Evolutionary conservation across 2,797 vertebrate genomes (phyloP).

Genomic region (Gallinago solitaria): DNA sequence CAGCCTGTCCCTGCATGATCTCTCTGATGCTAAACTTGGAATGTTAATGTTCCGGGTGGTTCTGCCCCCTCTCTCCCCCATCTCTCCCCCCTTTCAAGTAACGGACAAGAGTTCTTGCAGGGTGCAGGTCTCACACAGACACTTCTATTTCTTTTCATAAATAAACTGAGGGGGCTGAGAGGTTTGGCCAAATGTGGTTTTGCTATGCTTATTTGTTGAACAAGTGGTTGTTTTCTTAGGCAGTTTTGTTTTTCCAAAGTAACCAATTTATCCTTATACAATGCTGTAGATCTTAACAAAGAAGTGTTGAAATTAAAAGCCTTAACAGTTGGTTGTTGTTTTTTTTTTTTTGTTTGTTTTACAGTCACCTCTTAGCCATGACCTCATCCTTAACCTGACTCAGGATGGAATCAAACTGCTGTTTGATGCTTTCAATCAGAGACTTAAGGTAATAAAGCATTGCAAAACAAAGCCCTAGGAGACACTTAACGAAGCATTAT

Average conservation of each 20-base stretch:
- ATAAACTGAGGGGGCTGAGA: background rate
- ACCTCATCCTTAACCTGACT: conserved; percentile 99
- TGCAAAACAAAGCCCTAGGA: background rate
- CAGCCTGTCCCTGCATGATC: background rate
- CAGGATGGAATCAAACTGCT: conserved; percentile 99
- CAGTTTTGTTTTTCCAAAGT: background rate
- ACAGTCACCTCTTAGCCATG: conserved; percentile 96
- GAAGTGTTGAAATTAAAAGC: background rate
- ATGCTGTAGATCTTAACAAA: background rate
- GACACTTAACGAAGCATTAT: background rate
- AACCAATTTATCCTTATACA: background rate
- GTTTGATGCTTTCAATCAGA: conserved; percentile 99
- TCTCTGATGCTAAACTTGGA: background rate
- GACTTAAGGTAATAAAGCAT: conserved; percentile 92
- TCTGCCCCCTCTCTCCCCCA: background rate
- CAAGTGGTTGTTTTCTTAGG: background rate
- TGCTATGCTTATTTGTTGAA: background rate
- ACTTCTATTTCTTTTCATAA: background rate
- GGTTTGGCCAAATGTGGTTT: background rate
- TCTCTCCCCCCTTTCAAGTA: accelerated
- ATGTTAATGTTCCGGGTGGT: background rate
- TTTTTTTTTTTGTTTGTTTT: conserved; percentile 57
- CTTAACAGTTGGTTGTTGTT: background rate
- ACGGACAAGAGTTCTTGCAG: background rate
- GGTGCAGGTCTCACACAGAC: background rate